Percentiles rank a stretch among this genome's conserved stretches.
Evolutionary conservation across 1,140 invertebrate genomes (phyloP).

Genomic region (Scaptomyza pallida): DNA sequence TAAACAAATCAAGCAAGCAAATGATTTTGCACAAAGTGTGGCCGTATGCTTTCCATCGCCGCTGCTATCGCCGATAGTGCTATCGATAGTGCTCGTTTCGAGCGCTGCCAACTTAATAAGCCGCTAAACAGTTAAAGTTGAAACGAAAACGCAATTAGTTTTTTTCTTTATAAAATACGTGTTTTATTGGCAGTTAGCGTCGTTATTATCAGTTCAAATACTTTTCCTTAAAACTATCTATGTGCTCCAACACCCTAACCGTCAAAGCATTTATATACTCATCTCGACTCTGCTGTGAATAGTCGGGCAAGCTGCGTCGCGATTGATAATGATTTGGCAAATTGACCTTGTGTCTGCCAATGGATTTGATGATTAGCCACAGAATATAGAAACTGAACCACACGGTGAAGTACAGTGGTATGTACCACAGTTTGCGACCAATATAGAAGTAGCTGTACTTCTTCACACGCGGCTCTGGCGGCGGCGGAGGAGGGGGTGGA

Average conservation of each 20-base stretch:
- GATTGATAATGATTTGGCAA: slow-evolving; percentile 80
- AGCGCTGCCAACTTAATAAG: slow-evolving; percentile 21
- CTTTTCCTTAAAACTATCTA: slow-evolving; percentile 80
- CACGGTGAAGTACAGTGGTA: slow-evolving; percentile 93
- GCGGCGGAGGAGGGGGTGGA: slow-evolving; percentile 53
- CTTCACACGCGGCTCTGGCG: slow-evolving; percentile 87
- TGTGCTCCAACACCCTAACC: slow-evolving; percentile 75
- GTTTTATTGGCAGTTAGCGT: slow-evolving; percentile 56
- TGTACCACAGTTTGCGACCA: slow-evolving; percentile 92
- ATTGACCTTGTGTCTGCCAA: slow-evolving; percentile 89
- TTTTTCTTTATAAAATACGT: slow-evolving; percentile 25
- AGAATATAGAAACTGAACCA: slow-evolving; percentile 92
- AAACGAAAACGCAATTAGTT: neutral
- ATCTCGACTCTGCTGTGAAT: slow-evolving; percentile 47
- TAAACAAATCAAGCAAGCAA: slow-evolving; percentile 73
- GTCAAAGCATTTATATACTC: slow-evolving; percentile 79
- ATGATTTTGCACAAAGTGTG: slow-evolving; percentile 10
- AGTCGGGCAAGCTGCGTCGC: slow-evolving; percentile 60
- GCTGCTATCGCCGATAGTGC: neutral
- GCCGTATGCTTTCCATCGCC: neutral
- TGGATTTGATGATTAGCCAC: slow-evolving; percentile 90
- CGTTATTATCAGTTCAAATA: slow-evolving; percentile 66
- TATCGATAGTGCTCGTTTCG: slow-evolving; percentile 10
- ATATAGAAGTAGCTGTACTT: slow-evolving; percentile 93
- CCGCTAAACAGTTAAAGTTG: slow-evolving; percentile 14